Conservation (phyloP, 2,888 invertebrate species). For the Tuta absoluta region DNA sequence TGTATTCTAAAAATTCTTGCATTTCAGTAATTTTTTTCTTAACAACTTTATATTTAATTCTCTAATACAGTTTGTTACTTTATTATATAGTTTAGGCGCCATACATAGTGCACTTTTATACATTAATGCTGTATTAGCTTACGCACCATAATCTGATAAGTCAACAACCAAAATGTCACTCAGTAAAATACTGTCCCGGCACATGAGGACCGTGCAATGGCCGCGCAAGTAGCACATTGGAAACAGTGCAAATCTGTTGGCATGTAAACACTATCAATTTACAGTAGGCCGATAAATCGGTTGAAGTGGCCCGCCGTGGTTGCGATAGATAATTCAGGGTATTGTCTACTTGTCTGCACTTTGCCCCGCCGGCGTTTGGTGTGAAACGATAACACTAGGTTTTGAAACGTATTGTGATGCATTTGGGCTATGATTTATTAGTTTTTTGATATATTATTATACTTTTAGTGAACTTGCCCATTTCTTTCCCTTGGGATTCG, state of each 20-base stretch:
- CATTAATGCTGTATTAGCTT: too few relatives aligned
- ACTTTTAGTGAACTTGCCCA: too few relatives aligned
- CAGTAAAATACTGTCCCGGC: slow-evolving; percentile 2
- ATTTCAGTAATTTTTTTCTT: too few relatives aligned
- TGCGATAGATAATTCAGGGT: slow-evolving; percentile 20
- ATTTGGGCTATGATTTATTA: too few relatives aligned
- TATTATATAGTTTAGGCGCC: too few relatives aligned
- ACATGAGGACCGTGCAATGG: neutral
- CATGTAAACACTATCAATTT: slow-evolving; percentile 29
- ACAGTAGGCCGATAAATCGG: slow-evolving; percentile 23
- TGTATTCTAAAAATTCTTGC: too few relatives aligned
- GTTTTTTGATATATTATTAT: too few relatives aligned
- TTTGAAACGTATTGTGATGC: neutral
- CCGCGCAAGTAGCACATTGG: neutral
- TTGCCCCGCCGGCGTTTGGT: neutral
- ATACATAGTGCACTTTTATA: too few relatives aligned
- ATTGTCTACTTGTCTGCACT: slow-evolving; percentile 18
- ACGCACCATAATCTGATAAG: neutral
- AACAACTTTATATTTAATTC: too few relatives aligned
- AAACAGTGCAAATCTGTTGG: slow-evolving; percentile 25
- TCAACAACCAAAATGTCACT: slow-evolving; percentile 3
- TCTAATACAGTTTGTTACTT: too few relatives aligned
- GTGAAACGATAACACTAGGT: neutral
- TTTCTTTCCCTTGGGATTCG: too few relatives aligned
- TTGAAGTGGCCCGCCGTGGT: slow-evolving; percentile 18